Evolutionary conservation across 2,888 invertebrate genomes (phyloP), one percentile per base, ranked within the genome.

Genomic region (Aspidapion aeneum): DNA sequence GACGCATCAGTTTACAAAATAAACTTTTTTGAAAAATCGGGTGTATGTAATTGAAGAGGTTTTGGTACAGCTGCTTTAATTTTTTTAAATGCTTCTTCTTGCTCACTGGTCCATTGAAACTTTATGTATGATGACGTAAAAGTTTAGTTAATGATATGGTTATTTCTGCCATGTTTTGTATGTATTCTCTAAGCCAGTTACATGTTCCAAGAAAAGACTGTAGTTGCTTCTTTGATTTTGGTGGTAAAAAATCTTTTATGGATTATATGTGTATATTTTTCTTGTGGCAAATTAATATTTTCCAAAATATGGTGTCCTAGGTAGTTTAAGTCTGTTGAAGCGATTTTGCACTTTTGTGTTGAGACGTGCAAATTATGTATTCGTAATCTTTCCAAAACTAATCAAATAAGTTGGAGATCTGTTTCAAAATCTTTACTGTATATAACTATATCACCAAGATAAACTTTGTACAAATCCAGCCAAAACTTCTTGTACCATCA

Each of bases 381-480:
- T 1, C 50, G 50, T 2, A 63, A 50, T 18, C 63, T 17, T 21
- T 64, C 64, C 1, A 64, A 19, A 1, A 64, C 62, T 52, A 55
- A 51, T 12, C 22, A 9, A 18, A 52, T 3, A 35, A 57, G 61
- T 18, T 55, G 1, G 16, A 55, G 1, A 17, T 55, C 54, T 21
- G n/a, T 18, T 16, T 35, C n/a, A 5, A 18, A 5, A 17, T 3
- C 56, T 18, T 17, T 12, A 12, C 5, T 7, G 5, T 18, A 54
- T 56, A 18, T 50, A 68, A 0, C 68, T 60, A 75, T 72, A 57
- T 75, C 74, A 35, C 75, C 74, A 1, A 75, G 58, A 58, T 75
- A 76, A 0, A 70, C 72, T 18, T 5, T 65, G 61, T 7, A 66
- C 0, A 18, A 48, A 61, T 1, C 58, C 61, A 5, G 57, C 21